Base-by-base conservation (phyloP, 2,888 invertebrate species). In the Halictus quadricinctus region DNA sequence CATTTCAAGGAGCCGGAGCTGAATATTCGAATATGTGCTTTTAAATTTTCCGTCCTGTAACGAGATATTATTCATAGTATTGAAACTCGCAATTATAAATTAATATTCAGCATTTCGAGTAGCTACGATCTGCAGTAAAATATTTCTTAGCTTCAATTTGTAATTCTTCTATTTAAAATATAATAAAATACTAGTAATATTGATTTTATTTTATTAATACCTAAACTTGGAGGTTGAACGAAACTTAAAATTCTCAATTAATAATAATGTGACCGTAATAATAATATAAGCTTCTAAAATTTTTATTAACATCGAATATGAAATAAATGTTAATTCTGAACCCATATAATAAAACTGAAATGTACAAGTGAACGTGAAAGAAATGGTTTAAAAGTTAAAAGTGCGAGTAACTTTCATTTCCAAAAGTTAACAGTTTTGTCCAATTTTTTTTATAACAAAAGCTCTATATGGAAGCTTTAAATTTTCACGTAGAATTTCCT, bases 1-100 rank as follows among this genome's bases (percentile, higher is more conserved):
- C 76, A 48, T 80, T 80, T 80, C 43, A 58, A 76, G 54, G 54
- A 69, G 54, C 46, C 29, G 2, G 1, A 46, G n/a, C 8, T 70
- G 70, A 80, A 70, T 41, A 58, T 75, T 66, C 54, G 54, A 29
- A n/a, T 21, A 80, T 18, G 50, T 21, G n/a, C 25, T 36, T 46
- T 80, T 18, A 15, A 70, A 58, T n/a, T 10, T 76, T 70, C 29
- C 25, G 8, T 0, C 50, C 7, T 29, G 15, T 29, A 41, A 54
- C 21, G 50, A 79, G 50, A 3, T 41, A 41, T 50, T 64, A 36
- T 72, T 29, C 41, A 54, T 43, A 41, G 0, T 36, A 36, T 36
- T 21, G 10, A 3, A 41, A 41, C 66, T 36, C 10, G 29, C 36
- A 36, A 66, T 66, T n/a, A 69, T 36, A 43, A 66, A 66, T 66